phyloP scores from a whole-genome alignment of 2,113 vertebrate genomes.

The Dicentrarchus labrax region DNA sequence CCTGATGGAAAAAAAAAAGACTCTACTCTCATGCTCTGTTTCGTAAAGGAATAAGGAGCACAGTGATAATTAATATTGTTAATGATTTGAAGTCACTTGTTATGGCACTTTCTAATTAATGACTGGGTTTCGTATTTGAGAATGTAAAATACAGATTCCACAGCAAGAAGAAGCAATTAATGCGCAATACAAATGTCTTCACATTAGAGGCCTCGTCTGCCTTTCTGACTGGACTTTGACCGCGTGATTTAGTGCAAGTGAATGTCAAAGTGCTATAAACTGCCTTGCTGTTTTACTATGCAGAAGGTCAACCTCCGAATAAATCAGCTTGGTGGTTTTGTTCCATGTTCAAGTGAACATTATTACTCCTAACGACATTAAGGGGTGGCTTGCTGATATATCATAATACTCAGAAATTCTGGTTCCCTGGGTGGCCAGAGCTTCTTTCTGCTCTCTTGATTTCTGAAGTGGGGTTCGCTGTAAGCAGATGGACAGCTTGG shows the following conservation, averaged over 20 bases:
- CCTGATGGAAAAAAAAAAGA: conserved; percentile 79
- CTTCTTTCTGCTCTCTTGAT: conserved; percentile 58
- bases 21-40: conserved; percentile 81
- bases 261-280: conserved; percentile 71
- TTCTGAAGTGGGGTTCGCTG: conserved; percentile 68
- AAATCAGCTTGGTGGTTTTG: conserved; percentile 72
- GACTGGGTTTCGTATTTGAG: conserved; percentile 65
- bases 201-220: conserved; percentile 34
- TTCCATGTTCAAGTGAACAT: conserved; percentile 77
- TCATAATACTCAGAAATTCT: conserved; percentile 67
- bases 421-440: conserved; percentile 54
- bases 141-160: conserved; percentile 63
- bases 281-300: conserved; percentile 46
- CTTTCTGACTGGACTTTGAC: conserved; percentile 66
- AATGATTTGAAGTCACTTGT: conserved; percentile 85
- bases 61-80: conserved; percentile 86
- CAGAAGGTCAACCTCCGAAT: conserved; percentile 71
- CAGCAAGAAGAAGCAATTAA: conserved; percentile 64
- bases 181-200: conserved; percentile 49
- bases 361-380: conserved; percentile 82
- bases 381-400: conserved; percentile 63
- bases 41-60: conserved; percentile 84
- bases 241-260: conserved; percentile 68
- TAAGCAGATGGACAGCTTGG: conserved; percentile 83
- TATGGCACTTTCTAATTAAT: conserved; percentile 86